Evolutionary conservation across 2,888 invertebrate species (phyloP), one percentile per base, ranked within the genome.

Genomic region (Athalia rosae): DNA sequence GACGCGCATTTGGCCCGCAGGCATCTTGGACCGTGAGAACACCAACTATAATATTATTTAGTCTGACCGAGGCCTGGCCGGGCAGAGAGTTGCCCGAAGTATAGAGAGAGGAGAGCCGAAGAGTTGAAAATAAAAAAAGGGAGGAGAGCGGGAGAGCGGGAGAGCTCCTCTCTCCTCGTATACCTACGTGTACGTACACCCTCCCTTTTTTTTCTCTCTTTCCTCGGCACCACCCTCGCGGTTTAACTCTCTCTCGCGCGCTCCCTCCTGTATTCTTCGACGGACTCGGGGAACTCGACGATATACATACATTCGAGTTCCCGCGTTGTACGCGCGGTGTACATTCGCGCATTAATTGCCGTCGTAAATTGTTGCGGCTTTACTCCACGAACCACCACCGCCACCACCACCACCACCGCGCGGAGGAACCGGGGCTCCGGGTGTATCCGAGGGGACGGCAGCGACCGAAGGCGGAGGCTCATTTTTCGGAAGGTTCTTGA

Each of bases 21-120:
- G 89, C 89, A 88, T 89, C 89, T 87, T 84, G 84, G 89, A 89
- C 89, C 89, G 89, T 89, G 89, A 89, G 89, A 89, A 89, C 89
- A 89, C 87, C 89, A 89, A 88, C 89, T 89, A 89, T 89, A 89
- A 89, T 89, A 89, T 89, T 89, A 89, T 89, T 89, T 89, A 89
- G 89, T 89, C 89, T 89, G 88, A 85, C 85, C 83, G 83, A 74
- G 74, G 71, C 74, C 74, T 74, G 74, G 74, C 74, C 62, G 71
- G 71, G 71, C 58, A 41, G 71, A 41, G 71, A 56, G 71, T 59
- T 71, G 71, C 41, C 56, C 61, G 74, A 74, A 74, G 74, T 48
- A 45, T 8, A 13, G 28, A 73, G 59, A 73, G 56, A 43, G 69
- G 15, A 5, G 7, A 63, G 43, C 43, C 5, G 45, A 8, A 69